A percentile compares a stretch with the other conserved stretches of the same genome.
Evolutionary conservation across 1,140 invertebrate genomes (phyloP).

Genomic region (Calycopis cecrops): DNA sequence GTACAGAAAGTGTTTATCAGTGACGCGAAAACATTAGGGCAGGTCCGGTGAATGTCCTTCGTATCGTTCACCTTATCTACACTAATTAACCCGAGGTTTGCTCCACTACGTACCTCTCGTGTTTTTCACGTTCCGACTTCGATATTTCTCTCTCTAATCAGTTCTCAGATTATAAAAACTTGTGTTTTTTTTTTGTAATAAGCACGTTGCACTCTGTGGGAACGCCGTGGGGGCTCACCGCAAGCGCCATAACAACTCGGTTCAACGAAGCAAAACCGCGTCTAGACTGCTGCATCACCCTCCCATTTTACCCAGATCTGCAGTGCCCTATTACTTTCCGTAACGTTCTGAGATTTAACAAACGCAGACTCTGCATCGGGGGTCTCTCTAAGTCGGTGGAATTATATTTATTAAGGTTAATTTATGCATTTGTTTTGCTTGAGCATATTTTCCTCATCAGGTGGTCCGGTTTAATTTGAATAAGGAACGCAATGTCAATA

Average conservation of each 20-base stretch:
- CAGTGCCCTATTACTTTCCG: constrained; percentile 44
- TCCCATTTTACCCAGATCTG: constrained; percentile 48
- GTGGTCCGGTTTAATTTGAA: constrained; percentile 45
- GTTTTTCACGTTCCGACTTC: too few species aligned
- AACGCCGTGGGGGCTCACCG: constrained; percentile 58
- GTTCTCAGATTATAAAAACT: constrained; percentile 33
- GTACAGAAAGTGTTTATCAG: constrained; percentile 36
- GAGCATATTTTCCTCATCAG: constrained; percentile 31
- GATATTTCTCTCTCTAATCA: constrained; percentile 33
- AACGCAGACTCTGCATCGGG: constrained; percentile 18
- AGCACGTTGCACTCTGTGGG: constrained; percentile 50
- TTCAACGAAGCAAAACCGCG: constrained; percentile 59
- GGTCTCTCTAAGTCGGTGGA: constrained; percentile 31
- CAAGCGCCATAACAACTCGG: constrained; percentile 43
- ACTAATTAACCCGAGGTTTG: constrained; percentile 5
- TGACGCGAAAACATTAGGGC: constrained; percentile 42
- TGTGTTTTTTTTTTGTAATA: constrained; percentile 38
- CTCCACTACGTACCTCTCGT: constrained; percentile 3
- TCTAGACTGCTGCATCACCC: constrained; percentile 57
- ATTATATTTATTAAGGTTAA: constrained; percentile 36
- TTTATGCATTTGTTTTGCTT: constrained; percentile 18
- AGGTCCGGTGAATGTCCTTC: constrained; percentile 57
- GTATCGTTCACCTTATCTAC: constrained; percentile 38
- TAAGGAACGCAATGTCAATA: too few species aligned
- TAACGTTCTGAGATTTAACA: constrained; percentile 34